Conservation (phyloP, 2,888 invertebrate species). For the Microdon myrmicae region DNA sequence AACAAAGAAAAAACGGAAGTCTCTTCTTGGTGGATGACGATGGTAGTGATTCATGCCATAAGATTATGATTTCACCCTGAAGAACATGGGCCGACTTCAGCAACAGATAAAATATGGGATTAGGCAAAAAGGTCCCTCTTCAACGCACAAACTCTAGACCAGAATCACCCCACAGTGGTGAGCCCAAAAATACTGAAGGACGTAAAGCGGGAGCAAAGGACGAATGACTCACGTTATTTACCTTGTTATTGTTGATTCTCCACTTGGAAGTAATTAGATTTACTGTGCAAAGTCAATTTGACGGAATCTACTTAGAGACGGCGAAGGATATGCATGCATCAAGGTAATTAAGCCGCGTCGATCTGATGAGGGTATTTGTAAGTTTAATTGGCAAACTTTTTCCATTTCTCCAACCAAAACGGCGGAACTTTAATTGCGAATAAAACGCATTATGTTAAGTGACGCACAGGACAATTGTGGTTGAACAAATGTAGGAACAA, state of each 20-base stretch:
- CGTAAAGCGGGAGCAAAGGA: background rate
- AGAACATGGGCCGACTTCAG: constrained; percentile 46
- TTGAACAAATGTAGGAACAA: no score
- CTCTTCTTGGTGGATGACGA: no score
- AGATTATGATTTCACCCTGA: constrained; percentile 51
- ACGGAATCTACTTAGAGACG: constrained; percentile 30
- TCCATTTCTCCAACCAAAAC: constrained; percentile 27
- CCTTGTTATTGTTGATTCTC: constrained; percentile 45
- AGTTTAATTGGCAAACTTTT: constrained; percentile 51
- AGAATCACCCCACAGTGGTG: background rate
- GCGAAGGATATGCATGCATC: constrained; percentile 35
- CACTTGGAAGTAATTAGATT: constrained; percentile 51
- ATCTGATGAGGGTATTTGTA: constrained; percentile 38
- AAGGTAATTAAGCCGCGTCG: constrained; percentile 34
- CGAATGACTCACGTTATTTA: constrained; percentile 41
- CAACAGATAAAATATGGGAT: constrained; percentile 31
- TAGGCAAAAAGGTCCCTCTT: constrained; percentile 13
- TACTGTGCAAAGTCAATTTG: constrained; percentile 35
- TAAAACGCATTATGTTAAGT: no score
- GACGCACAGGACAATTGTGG: background rate
- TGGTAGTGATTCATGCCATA: constrained; percentile 33
- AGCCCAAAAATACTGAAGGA: constrained; percentile 8
- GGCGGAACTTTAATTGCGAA: constrained; percentile 19
- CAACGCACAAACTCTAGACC: constrained; percentile 1
- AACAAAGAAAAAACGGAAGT: constrained; percentile 5